Percentiles rank a stretch among this genome's conserved stretches.
Conservation (phyloP, 2,113 vertebrate genomes). For the Salvelinus alpinus region DNA sequence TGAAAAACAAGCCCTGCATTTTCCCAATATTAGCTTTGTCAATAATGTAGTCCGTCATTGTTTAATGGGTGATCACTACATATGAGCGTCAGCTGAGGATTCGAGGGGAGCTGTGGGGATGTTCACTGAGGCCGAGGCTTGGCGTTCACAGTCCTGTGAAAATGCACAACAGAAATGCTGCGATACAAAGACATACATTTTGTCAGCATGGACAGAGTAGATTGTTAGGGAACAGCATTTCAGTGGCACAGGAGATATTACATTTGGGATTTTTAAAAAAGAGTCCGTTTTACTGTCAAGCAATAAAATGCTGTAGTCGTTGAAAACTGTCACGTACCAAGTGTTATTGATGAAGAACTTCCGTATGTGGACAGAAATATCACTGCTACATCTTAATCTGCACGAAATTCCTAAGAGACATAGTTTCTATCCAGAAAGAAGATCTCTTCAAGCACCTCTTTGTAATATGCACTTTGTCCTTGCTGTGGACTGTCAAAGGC, state of each 20-base stretch:
- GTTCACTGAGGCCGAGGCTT: background rate
- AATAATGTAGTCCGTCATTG: conserved; percentile 52
- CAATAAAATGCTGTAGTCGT: too few species aligned
- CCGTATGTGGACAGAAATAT: too few species aligned
- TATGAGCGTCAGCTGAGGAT: conserved; percentile 36
- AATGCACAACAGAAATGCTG: background rate
- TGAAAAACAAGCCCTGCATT: conserved; percentile 40
- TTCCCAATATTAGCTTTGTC: conserved; percentile 54
- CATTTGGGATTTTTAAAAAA: too few species aligned
- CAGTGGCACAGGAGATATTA: too few species aligned
- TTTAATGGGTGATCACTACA: conserved; percentile 53
- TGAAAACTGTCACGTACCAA: too few species aligned
- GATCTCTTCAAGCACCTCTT: background rate
- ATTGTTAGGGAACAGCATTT: background rate
- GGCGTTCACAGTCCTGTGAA: background rate
- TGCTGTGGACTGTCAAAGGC: background rate
- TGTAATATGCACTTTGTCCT: too few species aligned
- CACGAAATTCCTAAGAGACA: background rate
- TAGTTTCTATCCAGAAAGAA: background rate
- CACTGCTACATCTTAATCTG: background rate
- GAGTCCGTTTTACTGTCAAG: too few species aligned
- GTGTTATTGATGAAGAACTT: too few species aligned
- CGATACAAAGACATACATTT: background rate
- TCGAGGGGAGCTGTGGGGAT: conserved; percentile 9
- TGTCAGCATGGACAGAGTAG: background rate